A percentile compares a stretch with the other conserved stretches of the same genome.
These are phyloP conservation scores for Rhinolophus ferrumequinum DNA, from an alignment of 2,113 vertebrate species.

Conservation along the genomic window DNA sequence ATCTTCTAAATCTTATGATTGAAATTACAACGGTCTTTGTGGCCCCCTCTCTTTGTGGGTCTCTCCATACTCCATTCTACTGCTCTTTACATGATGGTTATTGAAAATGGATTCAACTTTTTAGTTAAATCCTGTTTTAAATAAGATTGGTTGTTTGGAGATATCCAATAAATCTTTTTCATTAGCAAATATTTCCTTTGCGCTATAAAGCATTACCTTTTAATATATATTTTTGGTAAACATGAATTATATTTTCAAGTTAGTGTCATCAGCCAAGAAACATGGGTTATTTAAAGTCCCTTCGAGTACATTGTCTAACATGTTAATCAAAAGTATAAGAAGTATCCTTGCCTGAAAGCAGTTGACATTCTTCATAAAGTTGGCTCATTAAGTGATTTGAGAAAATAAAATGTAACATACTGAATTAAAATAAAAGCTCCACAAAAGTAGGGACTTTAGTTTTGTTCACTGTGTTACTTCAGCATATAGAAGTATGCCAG, in stretches of 20 bases:
- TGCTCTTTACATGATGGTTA: neutral
- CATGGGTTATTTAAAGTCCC: neutral
- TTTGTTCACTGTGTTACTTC: neutral
- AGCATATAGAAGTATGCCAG: neutral
- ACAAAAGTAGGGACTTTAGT: neutral
- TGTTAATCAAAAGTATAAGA: neutral
- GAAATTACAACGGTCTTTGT: neutral
- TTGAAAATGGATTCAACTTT: neutral
- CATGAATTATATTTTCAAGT: neutral
- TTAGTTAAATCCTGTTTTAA: neutral
- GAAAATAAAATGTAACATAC: neutral
- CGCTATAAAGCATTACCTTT: neutral
- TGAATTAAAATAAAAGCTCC: neutral
- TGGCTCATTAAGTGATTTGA: neutral
- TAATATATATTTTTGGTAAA: neutral
- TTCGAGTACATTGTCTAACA: neutral
- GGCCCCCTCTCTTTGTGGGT: neutral
- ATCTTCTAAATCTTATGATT: neutral
- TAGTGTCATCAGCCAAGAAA: neutral
- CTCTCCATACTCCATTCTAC: neutral
- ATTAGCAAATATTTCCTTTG: neutral
- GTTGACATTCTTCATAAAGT: neutral
- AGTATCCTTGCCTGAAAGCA: neutral
- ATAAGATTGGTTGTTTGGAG: neutral
- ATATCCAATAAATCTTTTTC: neutral